phyloP scores from a whole-genome alignment of 2,888 invertebrate species.

The Xestia c-nigrum region DNA sequence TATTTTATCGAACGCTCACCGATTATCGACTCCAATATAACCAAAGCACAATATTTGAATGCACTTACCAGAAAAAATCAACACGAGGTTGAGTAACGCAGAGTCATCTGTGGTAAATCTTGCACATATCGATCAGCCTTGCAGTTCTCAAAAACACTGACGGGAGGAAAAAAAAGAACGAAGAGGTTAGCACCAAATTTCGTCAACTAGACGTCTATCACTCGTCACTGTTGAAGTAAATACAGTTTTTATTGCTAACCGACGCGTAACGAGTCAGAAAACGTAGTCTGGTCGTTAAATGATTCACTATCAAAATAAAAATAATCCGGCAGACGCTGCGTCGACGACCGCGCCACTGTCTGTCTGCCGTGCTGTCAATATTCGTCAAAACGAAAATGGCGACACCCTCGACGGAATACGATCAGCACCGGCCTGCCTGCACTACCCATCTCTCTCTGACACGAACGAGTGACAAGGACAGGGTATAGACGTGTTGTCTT shows the following conservation, averaged over 20 bases:
- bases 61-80: conserved; percentile 85
- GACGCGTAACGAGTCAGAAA: conserved; percentile 75
- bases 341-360: conserved; percentile 89
- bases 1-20: conserved; percentile 64
- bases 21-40: conserved; percentile 61
- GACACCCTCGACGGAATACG: conserved; percentile 92
- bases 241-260: conserved; percentile 79
- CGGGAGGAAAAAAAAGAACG: conserved; percentile 81
- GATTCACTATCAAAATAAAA: conserved; percentile 90
- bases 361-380: conserved; percentile 92
- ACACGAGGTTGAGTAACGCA: conserved; percentile 80
- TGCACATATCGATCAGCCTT: conserved; percentile 90
- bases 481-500: conserved; percentile 85
- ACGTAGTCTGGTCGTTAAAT: conserved; percentile 83
- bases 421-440: conserved; percentile 85
- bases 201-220: conserved; percentile 78
- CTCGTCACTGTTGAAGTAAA: conserved; percentile 79
- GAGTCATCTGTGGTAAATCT: conserved; percentile 90
- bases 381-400: conserved; percentile 94
- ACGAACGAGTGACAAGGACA: conserved; percentile 74
- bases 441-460: conserved; percentile 74
- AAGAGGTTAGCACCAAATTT: conserved; percentile 89
- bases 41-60: conserved; percentile 57
- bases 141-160: conserved; percentile 89
- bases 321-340: conserved; percentile 88